These are phyloP conservation scores for Muntiacus reevesi DNA, from an alignment of 2,113 vertebrate genomes.

Conservation along the genomic window DNA sequence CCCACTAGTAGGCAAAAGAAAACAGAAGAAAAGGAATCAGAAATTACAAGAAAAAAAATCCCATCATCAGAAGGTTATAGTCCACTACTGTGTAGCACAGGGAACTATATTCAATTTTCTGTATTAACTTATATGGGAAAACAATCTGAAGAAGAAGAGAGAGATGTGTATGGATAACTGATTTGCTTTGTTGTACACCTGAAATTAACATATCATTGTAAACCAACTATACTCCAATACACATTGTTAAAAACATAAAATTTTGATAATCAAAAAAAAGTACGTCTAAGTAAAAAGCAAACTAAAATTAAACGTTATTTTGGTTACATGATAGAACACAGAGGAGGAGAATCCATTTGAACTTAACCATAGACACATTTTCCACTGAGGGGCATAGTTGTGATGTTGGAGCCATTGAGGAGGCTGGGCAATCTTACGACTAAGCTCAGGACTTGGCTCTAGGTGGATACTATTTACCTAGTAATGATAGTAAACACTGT, in stretches of 20 bases:
- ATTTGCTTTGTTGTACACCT: background rate
- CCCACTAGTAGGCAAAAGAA: background rate
- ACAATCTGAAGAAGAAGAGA: background rate
- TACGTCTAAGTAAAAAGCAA: background rate
- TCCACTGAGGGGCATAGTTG: background rate
- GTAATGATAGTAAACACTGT: background rate
- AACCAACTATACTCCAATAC: background rate
- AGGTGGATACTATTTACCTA: background rate
- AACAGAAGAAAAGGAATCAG: background rate
- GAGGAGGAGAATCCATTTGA: background rate
- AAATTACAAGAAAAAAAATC: background rate
- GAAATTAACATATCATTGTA: background rate
- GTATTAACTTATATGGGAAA: background rate
- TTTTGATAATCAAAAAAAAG: background rate
- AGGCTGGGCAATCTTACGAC: accelerated
- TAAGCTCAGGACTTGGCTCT: background rate
- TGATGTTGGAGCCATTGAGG: background rate
- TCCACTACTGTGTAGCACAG: background rate
- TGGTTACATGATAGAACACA: background rate
- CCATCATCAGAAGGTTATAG: background rate
- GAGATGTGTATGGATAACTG: background rate
- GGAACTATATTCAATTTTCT: background rate
- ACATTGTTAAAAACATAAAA: background rate
- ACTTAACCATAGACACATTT: background rate
- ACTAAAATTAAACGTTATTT: background rate